Evolutionary conservation across 2,113 vertebrate genomes (phyloP).

Genomic region (Aldabrachelys gigantea): DNA sequence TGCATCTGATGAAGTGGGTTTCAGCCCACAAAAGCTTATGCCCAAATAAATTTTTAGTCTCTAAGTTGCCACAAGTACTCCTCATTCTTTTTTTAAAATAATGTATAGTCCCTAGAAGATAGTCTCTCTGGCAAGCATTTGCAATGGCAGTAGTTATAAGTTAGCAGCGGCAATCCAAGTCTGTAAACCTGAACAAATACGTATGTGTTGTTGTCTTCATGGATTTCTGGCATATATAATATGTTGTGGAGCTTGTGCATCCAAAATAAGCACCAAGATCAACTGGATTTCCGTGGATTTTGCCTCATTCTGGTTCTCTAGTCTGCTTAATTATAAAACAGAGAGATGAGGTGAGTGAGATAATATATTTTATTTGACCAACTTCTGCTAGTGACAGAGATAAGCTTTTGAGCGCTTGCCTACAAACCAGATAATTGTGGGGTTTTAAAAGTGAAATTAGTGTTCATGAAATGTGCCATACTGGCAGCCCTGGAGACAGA

Average conservation of each 20-base stretch:
- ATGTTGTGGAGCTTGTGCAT: constrained; percentile 3
- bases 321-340: not conserved
- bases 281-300: constrained; percentile 4
- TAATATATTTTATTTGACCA: not conserved
- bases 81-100: not conserved
- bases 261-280: not conserved
- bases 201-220: constrained; percentile 21
- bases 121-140: constrained; percentile 64
- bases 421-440: not conserved
- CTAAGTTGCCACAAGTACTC: too few relatives aligned
- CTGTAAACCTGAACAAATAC: constrained; percentile 57
- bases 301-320: not conserved
- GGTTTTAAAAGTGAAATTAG: not conserved
- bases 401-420: not conserved
- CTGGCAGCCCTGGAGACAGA: not conserved
- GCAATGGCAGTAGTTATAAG: constrained; percentile 61
- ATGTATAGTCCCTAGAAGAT: constrained; percentile 53
- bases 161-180: constrained; percentile 52
- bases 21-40: too few relatives aligned
- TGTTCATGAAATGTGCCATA: not conserved
- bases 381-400: not conserved
- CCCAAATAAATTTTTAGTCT: too few relatives aligned
- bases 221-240: constrained; percentile 14
- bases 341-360: not conserved
- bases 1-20: too few relatives aligned